A percentile compares a stretch with the other conserved stretches of the same genome.
Evolutionary conservation across 2,888 invertebrate genomes (phyloP).

Genomic region (Hirtodrosophila confusa): DNA sequence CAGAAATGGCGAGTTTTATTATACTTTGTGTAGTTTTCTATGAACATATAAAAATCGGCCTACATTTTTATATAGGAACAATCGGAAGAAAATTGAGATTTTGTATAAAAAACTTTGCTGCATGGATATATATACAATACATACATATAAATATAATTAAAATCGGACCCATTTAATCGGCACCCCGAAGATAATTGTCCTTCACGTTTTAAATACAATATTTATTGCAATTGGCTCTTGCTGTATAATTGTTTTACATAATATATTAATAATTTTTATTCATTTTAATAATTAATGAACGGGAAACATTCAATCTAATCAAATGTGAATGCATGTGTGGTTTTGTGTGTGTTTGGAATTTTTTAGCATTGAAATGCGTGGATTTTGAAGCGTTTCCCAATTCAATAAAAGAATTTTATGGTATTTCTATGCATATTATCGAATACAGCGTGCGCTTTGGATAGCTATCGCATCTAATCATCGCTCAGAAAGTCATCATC

Average conservation of each 20-base stretch:
- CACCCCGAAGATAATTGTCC: no score
- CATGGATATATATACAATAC: no score
- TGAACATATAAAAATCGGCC: no score
- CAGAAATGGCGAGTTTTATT: no score
- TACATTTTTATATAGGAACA: no score
- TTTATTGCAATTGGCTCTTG: constrained; percentile 53
- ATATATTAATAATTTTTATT: constrained; percentile 56
- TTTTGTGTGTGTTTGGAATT: constrained; percentile 55
- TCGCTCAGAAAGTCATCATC: constrained; percentile 89
- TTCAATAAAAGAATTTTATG: constrained; percentile 41
- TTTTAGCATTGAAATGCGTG: constrained; percentile 49
- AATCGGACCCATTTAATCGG: no score
- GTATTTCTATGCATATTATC: constrained; percentile 46
- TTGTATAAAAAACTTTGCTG: no score
- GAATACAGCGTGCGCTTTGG: constrained; percentile 40
- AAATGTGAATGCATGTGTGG: constrained; percentile 57
- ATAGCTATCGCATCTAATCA: constrained; percentile 60
- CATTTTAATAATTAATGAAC: constrained; percentile 56
- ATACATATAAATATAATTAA: no score
- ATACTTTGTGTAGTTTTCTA: no score
- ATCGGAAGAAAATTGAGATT: no score
- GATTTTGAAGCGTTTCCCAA: constrained; percentile 31
- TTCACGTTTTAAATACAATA: constrained; percentile 33
- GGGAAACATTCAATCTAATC: constrained; percentile 63
- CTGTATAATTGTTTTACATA: constrained; percentile 58